A percentile compares a stretch with the other conserved stretches of the same genome.
These are phyloP conservation scores for Burhinus oedicnemus DNA, from an alignment of 2,113 vertebrate genomes.

Conservation along the genomic window DNA sequence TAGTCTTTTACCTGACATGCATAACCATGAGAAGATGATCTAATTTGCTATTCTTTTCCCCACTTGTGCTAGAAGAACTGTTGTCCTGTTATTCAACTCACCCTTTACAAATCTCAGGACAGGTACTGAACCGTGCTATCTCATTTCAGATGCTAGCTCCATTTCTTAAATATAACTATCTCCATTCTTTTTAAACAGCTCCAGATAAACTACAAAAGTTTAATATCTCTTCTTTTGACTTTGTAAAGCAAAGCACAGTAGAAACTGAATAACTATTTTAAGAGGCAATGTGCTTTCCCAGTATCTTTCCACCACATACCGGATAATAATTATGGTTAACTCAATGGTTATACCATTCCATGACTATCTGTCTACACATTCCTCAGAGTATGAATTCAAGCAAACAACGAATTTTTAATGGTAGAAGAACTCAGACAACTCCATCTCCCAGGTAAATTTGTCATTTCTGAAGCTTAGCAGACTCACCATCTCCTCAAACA, in stretches of 20 bases:
- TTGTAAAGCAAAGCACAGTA: background rate
- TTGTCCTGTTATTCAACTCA: background rate
- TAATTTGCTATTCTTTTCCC: background rate
- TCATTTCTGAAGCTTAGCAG: slow-evolving; percentile 62
- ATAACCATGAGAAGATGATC: background rate
- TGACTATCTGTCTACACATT: slow-evolving; percentile 24
- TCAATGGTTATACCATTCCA: slow-evolving; percentile 40
- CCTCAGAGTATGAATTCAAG: background rate
- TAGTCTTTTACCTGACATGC: background rate
- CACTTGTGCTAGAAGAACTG: background rate
- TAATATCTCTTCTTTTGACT: background rate
- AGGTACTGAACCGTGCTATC: background rate
- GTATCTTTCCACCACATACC: background rate
- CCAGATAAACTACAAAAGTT: background rate
- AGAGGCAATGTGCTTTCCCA: slow-evolving; percentile 8
- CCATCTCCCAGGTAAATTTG: slow-evolving; percentile 59
- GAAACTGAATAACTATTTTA: background rate
- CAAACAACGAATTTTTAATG: background rate
- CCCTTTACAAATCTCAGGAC: background rate
- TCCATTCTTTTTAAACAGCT: background rate
- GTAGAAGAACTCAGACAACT: slow-evolving; percentile 23
- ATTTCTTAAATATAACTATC: background rate
- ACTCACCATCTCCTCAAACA: background rate
- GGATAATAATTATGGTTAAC: slow-evolving; percentile 73
- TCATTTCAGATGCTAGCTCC: background rate